Evolutionary conservation across 2,888 invertebrate species (phyloP).

Genomic region (Eupeodes luniger): DNA sequence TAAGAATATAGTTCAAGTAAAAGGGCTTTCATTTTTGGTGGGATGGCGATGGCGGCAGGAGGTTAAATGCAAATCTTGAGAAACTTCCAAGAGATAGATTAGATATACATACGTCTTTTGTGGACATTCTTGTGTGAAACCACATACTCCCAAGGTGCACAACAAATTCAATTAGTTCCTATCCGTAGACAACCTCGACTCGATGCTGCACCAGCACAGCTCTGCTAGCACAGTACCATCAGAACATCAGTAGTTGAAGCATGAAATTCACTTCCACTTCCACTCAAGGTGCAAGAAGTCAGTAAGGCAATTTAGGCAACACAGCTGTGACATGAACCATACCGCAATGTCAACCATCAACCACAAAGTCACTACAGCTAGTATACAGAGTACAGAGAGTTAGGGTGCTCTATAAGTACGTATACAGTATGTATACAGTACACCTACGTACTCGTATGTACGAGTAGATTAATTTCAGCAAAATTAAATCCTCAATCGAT

Average conservation of each 20-base stretch:
- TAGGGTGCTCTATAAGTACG: neutral
- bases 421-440: neutral
- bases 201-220: slow-evolving; percentile 22
- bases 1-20: neutral
- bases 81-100: slow-evolving; percentile 30
- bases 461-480: slow-evolving; percentile 32
- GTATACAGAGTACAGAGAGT: neutral
- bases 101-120: slow-evolving; percentile 41
- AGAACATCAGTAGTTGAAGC: slow-evolving; percentile 44
- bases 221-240: too few species aligned
- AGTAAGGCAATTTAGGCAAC: slow-evolving; percentile 46
- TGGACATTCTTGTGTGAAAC: slow-evolving; percentile 54
- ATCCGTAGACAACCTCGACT: slow-evolving; percentile 32
- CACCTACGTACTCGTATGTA: neutral
- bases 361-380: neutral
- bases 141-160: slow-evolving; percentile 19
- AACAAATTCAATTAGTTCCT: slow-evolving; percentile 69
- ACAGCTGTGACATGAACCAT: slow-evolving; percentile 28
- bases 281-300: slow-evolving; percentile 53
- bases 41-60: slow-evolving; percentile 8
- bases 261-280: slow-evolving; percentile 68
- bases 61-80: slow-evolving; percentile 65
- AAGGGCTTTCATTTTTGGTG: slow-evolving; percentile 32
- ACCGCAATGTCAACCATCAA: slow-evolving; percentile 43
- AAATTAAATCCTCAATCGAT: slow-evolving; percentile 13